Evolutionary conservation across 2,888 invertebrate genomes (phyloP).

Genomic region (Orchestes rusci): DNA sequence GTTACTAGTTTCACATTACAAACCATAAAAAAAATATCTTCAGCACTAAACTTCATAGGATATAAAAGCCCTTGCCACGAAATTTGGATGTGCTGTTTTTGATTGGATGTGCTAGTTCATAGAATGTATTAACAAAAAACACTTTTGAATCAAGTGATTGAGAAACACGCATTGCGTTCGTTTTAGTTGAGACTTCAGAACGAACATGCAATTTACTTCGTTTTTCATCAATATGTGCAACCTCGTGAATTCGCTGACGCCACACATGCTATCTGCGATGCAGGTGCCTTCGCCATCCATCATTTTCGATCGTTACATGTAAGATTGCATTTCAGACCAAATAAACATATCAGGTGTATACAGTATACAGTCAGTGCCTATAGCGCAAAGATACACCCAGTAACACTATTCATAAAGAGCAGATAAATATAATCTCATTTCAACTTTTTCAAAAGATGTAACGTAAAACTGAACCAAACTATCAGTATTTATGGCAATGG

Average conservation of each 20-base stretch:
- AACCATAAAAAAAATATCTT: no score
- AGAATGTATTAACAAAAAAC: no score
- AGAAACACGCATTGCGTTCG: not conserved
- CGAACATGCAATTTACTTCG: no score
- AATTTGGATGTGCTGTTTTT: slow-evolving; percentile 18
- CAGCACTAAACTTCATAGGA: no score
- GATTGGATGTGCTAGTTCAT: slow-evolving; percentile 24
- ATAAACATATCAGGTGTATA: slow-evolving; percentile 26
- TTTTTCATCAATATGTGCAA: no score
- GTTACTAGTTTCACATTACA: no score
- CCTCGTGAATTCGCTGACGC: no score
- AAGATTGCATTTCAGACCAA: slow-evolving; percentile 34
- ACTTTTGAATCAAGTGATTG: no score
- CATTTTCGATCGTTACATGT: slow-evolving; percentile 38
- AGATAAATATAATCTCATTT: slow-evolving; percentile 18
- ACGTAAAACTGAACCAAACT: no score
- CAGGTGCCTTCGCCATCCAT: slow-evolving; percentile 42
- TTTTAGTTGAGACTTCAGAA: slow-evolving; percentile 24
- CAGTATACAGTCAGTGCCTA: slow-evolving; percentile 22
- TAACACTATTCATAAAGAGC: slow-evolving; percentile 20
- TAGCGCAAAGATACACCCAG: no score
- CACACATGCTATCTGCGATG: slow-evolving; percentile 42
- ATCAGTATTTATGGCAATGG: no score
- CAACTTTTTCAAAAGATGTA: not conserved
- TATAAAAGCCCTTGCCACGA: no score